A percentile compares a stretch with the other conserved stretches of the same genome.
These are phyloP conservation scores for Cervus canadensis DNA, from an alignment of 2,113 vertebrate genomes.

Conservation along the genomic window DNA sequence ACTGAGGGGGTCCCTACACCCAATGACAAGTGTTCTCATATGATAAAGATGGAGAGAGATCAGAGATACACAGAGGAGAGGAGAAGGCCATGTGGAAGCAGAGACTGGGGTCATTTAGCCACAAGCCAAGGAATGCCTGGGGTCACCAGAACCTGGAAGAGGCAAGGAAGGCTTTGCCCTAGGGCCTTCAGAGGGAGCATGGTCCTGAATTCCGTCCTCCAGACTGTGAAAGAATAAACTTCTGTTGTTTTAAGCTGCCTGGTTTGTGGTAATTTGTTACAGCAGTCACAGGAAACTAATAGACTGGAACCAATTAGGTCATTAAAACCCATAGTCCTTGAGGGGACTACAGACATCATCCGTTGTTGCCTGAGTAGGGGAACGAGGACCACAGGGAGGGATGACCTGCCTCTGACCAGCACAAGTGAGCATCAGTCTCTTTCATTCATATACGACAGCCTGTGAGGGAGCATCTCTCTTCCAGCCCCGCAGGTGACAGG, in stretches of 20 bases:
- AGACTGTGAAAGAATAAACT: not conserved
- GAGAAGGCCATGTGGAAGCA: not conserved
- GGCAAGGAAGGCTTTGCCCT: not conserved
- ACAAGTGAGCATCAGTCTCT: rapidly evolving
- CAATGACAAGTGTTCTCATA: not conserved
- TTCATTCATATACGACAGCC: not conserved
- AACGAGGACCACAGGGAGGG: not conserved
- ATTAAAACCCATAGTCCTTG: not conserved
- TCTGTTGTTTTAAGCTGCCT: not conserved
- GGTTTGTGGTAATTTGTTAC: not conserved
- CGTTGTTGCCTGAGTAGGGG: not conserved
- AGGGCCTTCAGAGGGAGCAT: not conserved
- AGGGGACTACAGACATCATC: too few relatives aligned
- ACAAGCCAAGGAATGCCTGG: not conserved
- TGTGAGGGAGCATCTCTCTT: not conserved
- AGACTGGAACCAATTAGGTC: not conserved
- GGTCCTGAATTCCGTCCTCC: not conserved
- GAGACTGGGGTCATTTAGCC: not conserved
- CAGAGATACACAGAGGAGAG: not conserved
- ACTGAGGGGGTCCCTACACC: not conserved
- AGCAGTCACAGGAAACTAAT: not conserved
- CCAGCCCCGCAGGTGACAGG: not conserved
- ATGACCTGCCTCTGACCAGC: not conserved
- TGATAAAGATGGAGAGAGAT: not conserved
- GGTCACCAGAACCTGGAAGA: not conserved